Evolutionary conservation across 2,888 invertebrate species (phyloP).

Genomic region (Nesidiocoris tenuis): DNA sequence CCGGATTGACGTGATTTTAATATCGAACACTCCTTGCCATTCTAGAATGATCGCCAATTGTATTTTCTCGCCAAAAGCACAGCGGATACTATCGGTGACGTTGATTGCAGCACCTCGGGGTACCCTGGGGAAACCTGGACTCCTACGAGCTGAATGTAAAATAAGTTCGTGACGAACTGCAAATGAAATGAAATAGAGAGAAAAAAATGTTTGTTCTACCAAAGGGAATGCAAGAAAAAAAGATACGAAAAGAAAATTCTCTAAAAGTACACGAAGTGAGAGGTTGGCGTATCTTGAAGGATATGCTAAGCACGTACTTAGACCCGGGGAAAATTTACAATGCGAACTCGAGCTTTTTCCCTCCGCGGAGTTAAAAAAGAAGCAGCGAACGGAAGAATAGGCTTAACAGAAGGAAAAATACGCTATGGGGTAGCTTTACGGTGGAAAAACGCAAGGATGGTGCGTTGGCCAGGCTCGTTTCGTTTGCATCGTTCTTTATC

Average conservation of each 20-base stretch:
- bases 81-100: background rate
- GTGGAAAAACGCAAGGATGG: constrained; percentile 3
- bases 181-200: constrained; percentile 20
- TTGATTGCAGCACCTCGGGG: constrained; percentile 17
- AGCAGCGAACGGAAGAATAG: constrained; percentile 27
- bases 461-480: background rate
- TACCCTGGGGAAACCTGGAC: background rate
- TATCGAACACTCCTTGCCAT: too few species aligned
- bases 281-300: constrained; percentile 10
- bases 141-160: constrained; percentile 22
- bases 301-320: constrained; percentile 41
- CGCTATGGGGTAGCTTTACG: constrained; percentile 5
- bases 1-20: too few species aligned
- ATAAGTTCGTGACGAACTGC: constrained; percentile 27
- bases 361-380: constrained; percentile 22
- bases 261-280: background rate
- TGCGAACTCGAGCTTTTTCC: constrained; percentile 35
- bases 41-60: too few species aligned
- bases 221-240: constrained; percentile 2
- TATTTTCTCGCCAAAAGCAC: too few species aligned
- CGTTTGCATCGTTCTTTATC: background rate
- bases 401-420: background rate
- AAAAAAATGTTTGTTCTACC: constrained; percentile 25
- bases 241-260: constrained; percentile 23
- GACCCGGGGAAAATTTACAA: constrained; percentile 34